These are phyloP conservation scores for Gallinago paraguaiae DNA, from an alignment of 2,113 vertebrate genomes.

Conservation along the genomic window DNA sequence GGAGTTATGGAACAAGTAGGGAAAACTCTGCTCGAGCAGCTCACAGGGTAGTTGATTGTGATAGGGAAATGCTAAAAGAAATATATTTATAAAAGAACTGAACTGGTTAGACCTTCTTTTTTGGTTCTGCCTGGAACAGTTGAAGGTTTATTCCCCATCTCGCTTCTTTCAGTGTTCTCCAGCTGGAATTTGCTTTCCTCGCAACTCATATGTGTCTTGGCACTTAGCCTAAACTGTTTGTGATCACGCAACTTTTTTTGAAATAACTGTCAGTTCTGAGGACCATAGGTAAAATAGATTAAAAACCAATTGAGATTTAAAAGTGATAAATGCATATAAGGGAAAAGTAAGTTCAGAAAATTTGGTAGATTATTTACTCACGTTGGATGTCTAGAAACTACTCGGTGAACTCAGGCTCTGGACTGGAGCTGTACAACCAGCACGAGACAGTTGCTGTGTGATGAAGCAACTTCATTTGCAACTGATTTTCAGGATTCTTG, in stretches of 20 bases:
- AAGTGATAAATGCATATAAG: neutral
- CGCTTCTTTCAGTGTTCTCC: neutral
- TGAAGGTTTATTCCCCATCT: neutral
- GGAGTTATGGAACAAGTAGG: rapidly evolving
- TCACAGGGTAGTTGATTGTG: neutral
- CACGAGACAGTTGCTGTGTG: neutral
- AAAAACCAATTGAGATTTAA: neutral
- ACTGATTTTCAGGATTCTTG: neutral
- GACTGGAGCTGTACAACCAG: neutral
- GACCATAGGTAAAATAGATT: neutral
- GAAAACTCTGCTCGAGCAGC: neutral
- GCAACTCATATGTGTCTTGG: neutral
- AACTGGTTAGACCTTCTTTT: neutral
- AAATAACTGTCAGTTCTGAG: neutral
- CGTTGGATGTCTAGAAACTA: neutral
- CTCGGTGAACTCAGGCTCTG: neutral
- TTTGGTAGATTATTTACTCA: neutral
- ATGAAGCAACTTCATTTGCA: neutral
- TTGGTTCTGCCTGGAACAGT: neutral
- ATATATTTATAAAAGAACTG: neutral
- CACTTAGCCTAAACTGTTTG: neutral
- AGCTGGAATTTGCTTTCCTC: neutral
- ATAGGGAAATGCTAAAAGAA: neutral
- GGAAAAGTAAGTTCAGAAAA: neutral
- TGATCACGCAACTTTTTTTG: neutral